Percentiles rank a stretch among this genome's conserved stretches.
These are phyloP conservation scores for Percopsis omiscomaycus DNA, from an alignment of 2,797 vertebrate genomes.

Conservation along the genomic window DNA sequence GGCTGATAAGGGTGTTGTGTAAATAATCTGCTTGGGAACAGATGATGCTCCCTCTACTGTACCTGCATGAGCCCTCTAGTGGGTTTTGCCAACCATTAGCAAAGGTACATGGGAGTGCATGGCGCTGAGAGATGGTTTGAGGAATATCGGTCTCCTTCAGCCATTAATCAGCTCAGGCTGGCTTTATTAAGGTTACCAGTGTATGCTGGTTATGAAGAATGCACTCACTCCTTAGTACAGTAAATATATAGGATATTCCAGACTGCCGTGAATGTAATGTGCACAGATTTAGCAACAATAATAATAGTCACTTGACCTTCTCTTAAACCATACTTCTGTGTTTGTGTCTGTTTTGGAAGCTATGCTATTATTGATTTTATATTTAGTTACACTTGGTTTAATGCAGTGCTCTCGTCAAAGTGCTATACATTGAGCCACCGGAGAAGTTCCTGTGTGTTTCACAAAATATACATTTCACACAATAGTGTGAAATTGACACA, in stretches of 20 bases:
- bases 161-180: conserved; percentile 65
- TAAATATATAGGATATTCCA: conserved; percentile 42
- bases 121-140: conserved; percentile 53
- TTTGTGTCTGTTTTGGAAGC: too few relatives aligned
- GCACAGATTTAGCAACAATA: not conserved
- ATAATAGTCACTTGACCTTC: too few relatives aligned
- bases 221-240: conserved; percentile 34
- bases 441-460: too few relatives aligned
- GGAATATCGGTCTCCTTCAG: conserved; percentile 44
- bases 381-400: too few relatives aligned
- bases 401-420: too few relatives aligned
- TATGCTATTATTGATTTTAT: too few relatives aligned
- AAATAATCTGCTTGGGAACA: conserved; percentile 87
- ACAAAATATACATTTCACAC: too few relatives aligned
- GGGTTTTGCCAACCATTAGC: conserved; percentile 50
- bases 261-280: conserved; percentile 7
- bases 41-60: conserved; percentile 76
- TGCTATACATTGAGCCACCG: too few relatives aligned
- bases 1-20: conserved; percentile 90
- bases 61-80: conserved; percentile 50
- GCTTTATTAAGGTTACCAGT: conserved; percentile 56
- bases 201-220: conserved; percentile 40
- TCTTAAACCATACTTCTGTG: too few relatives aligned
- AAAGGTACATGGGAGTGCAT: conserved; percentile 39
- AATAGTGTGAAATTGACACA: too few relatives aligned